These are phyloP conservation scores for Stenotaenia linearis DNA, from an alignment of 2,888 invertebrate genomes.

Conservation along the genomic window DNA sequence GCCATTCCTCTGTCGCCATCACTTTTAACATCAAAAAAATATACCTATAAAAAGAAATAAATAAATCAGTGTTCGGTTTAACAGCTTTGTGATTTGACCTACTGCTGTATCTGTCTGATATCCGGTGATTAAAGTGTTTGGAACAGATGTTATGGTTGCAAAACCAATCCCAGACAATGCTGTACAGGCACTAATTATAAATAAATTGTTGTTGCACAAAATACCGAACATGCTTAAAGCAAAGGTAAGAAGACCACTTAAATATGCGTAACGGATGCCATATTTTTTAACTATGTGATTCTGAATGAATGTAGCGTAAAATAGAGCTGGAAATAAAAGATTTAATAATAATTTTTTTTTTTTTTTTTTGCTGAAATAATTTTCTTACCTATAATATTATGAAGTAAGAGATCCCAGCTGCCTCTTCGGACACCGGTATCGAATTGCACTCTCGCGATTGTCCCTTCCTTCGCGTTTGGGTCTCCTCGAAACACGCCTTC, in stretches of 20 bases:
- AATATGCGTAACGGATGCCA: slow-evolving; percentile 41
- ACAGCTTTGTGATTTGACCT: slow-evolving; percentile 28
- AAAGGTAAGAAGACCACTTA: slow-evolving; percentile 42
- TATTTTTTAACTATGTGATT: slow-evolving; percentile 39
- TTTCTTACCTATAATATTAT: slow-evolving; percentile 42
- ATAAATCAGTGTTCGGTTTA: no score
- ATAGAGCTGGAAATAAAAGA: slow-evolving; percentile 40
- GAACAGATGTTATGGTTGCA: slow-evolving; percentile 42
- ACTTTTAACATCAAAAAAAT: slow-evolving; percentile 43
- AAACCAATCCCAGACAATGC: slow-evolving; percentile 43
- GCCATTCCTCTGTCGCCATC: slow-evolving; percentile 40
- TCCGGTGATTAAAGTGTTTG: slow-evolving; percentile 42
- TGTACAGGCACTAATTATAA: slow-evolving; percentile 41
- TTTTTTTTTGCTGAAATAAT: background rate
- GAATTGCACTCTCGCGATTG: slow-evolving; percentile 39
- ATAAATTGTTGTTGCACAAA: slow-evolving; percentile 39
- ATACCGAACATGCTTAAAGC: slow-evolving; percentile 42
- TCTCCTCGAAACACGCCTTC: slow-evolving; percentile 42
- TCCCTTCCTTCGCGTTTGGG: slow-evolving; percentile 39
- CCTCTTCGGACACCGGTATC: slow-evolving; percentile 44
- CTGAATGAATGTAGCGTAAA: slow-evolving; percentile 42
- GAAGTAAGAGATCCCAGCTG: slow-evolving; percentile 43
- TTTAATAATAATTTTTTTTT: background rate
- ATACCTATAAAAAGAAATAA: slow-evolving; percentile 41
- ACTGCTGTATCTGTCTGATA: slow-evolving; percentile 42